phyloP scores from a whole-genome alignment of 2,113 vertebrate species.

The Epinephelus cyanopodus region DNA sequence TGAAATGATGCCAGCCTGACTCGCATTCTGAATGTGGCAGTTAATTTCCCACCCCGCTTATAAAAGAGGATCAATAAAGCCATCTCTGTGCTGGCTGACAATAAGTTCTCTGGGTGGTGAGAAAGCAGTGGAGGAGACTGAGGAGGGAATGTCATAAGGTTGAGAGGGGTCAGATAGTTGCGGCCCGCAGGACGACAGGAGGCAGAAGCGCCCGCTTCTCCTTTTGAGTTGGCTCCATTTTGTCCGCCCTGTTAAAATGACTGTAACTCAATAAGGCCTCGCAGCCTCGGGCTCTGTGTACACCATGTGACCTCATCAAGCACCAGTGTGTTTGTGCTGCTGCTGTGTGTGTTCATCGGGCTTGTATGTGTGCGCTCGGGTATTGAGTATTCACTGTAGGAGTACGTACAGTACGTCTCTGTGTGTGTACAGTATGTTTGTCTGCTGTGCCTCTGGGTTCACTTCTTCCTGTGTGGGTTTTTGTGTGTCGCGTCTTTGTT shows the following conservation, averaged over 20 bases:
- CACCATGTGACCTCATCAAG: constrained; percentile 63
- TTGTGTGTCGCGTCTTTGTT: too few species aligned
- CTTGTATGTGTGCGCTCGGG: background rate
- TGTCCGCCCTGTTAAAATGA: constrained; percentile 59
- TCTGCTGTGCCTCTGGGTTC: background rate
- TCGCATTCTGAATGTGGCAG: background rate
- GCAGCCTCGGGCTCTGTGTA: constrained; percentile 33
- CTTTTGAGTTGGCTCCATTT: constrained; percentile 54
- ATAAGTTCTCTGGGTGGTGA: background rate
- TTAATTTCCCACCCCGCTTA: background rate
- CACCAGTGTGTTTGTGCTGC: constrained; percentile 23
- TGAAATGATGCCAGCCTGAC: background rate
- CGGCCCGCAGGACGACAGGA: constrained; percentile 16
- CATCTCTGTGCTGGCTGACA: background rate
- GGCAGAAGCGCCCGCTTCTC: constrained; percentile 26
- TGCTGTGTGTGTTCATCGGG: background rate
- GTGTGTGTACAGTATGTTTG: background rate
- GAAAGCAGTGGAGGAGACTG: background rate
- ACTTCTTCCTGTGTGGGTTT: background rate
- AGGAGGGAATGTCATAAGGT: constrained; percentile 63
- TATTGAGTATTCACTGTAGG: background rate
- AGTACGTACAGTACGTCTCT: background rate
- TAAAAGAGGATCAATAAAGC: constrained; percentile 8
- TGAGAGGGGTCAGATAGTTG: constrained; percentile 48
- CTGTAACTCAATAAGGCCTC: constrained; percentile 67